phyloP scores from a whole-genome alignment of 1,140 invertebrate genomes.

The Anoplophora glabripennis region DNA sequence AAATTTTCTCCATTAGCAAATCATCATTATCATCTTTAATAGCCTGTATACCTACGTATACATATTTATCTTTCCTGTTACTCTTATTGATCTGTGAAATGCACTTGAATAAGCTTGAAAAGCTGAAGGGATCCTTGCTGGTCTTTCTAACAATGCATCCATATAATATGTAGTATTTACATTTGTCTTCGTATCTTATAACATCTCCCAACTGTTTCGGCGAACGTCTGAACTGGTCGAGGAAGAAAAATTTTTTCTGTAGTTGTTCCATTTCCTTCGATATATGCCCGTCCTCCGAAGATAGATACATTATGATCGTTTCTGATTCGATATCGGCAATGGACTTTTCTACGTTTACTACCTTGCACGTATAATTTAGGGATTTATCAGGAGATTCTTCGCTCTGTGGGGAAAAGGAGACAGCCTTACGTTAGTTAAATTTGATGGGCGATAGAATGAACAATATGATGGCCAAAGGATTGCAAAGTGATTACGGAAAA shows the following conservation, averaged over 20 bases:
- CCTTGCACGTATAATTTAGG: neutral
- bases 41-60: conserved; percentile 28
- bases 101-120: conserved; percentile 26
- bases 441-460: too few relatives aligned
- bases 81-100: conserved; percentile 29
- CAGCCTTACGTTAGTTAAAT: too few relatives aligned
- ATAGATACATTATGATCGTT: conserved; percentile 40
- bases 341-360: neutral
- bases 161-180: conserved; percentile 24
- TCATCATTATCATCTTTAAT: conserved; percentile 24
- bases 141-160: conserved; percentile 36
- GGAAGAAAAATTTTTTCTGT: conserved; percentile 33
- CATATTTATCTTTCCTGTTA: conserved; percentile 24
- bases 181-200: conserved; percentile 14
- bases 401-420: neutral
- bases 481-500: too few relatives aligned
- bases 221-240: conserved; percentile 12
- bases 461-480: too few relatives aligned
- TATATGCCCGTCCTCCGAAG: conserved; percentile 26
- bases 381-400: neutral
- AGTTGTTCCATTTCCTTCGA: conserved; percentile 34
- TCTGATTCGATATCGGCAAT: neutral
- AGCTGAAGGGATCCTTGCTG: conserved; percentile 23
- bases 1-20: conserved; percentile 32
- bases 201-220: conserved; percentile 12